Percentiles rank a stretch among this genome's conserved stretches.
These are phyloP conservation scores for Epizoanthus illoricatus DNA, from an alignment of 92 coral and sea anemone species.

Conservation along the genomic window DNA sequence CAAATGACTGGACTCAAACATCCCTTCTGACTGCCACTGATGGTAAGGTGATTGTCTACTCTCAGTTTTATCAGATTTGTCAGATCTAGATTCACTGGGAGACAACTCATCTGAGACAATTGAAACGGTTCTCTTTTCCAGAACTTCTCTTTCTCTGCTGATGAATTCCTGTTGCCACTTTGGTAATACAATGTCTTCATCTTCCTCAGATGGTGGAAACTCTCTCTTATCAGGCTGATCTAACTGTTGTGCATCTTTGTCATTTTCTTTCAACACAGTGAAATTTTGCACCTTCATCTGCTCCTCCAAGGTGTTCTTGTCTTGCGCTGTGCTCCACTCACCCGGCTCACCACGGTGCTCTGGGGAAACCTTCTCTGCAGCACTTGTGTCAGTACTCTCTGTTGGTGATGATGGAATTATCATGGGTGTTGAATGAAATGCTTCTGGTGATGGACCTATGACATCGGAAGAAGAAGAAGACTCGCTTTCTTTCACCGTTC, in stretches of 20 bases:
- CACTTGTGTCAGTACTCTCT: constrained; percentile 3
- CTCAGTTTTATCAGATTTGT: constrained; percentile 39
- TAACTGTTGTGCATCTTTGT: constrained; percentile 4
- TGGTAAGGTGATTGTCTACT: constrained; percentile 2
- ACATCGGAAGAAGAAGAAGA: constrained; percentile 61
- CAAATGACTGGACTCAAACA: neutral
- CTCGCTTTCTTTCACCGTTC: constrained; percentile 46
- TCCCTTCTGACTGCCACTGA: constrained; percentile 34
- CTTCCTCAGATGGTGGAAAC: constrained; percentile 11
- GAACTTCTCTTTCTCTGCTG: constrained; percentile 16
- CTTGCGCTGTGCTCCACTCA: neutral
- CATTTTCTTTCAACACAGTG: neutral
- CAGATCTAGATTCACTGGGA: neutral
- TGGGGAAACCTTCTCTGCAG: too few species aligned
- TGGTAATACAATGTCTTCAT: constrained; percentile 37
- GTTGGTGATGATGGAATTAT: constrained; percentile 73
- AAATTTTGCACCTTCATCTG: neutral
- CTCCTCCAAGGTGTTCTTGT: neutral
- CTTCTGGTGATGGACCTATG: constrained; percentile 47
- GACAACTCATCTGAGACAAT: neutral
- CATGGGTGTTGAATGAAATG: constrained; percentile 33
- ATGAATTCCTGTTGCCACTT: constrained; percentile 55
- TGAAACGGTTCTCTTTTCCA: constrained; percentile 29
- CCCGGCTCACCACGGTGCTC: neutral
- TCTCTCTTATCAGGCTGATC: neutral